Conservation (phyloP, 2,888 invertebrate species). For the Leptogaster cylindrica region DNA sequence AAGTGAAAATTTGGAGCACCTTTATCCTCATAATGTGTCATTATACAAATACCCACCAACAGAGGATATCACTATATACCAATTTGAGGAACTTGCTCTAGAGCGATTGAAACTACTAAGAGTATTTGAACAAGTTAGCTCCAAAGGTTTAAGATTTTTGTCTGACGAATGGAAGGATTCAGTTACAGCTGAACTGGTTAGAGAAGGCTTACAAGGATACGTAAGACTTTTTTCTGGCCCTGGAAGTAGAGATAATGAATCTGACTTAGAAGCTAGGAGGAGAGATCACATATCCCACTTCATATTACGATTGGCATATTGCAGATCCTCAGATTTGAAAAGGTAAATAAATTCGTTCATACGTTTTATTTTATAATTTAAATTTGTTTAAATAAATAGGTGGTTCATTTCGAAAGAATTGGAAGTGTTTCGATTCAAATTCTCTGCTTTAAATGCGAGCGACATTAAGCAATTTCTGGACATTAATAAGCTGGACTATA, state of each 20-base stretch:
- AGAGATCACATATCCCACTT: conserved; percentile 93
- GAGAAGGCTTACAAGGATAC: conserved; percentile 72
- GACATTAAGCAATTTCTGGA: conserved; percentile 73
- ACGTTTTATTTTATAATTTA: neutral
- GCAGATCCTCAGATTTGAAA: conserved; percentile 82
- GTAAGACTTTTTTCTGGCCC: conserved; percentile 67
- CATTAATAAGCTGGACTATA: conserved; percentile 71
- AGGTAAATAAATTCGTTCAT: conserved; percentile 53
- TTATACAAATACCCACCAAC: conserved; percentile 80
- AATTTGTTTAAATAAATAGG: conserved; percentile 50
- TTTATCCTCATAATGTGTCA: conserved; percentile 78
- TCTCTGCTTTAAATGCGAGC: conserved; percentile 66
- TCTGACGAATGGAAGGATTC: conserved; percentile 73
- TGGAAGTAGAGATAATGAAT: conserved; percentile 65
- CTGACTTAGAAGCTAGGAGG: conserved; percentile 71
- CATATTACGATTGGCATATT: conserved; percentile 89
- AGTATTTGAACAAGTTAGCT: conserved; percentile 75
- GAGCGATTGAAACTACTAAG: conserved; percentile 82
- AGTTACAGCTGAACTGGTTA: conserved; percentile 70
- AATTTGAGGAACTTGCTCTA: conserved; percentile 86
- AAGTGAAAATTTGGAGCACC: conserved; percentile 63
- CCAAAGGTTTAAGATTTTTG: conserved; percentile 68
- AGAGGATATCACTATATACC: conserved; percentile 75
- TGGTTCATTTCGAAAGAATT: conserved; percentile 92
- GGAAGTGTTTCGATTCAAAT: conserved; percentile 85